Evolutionary conservation across 2,797 vertebrate genomes (phyloP).

Genomic region (Thunnus albacares): DNA sequence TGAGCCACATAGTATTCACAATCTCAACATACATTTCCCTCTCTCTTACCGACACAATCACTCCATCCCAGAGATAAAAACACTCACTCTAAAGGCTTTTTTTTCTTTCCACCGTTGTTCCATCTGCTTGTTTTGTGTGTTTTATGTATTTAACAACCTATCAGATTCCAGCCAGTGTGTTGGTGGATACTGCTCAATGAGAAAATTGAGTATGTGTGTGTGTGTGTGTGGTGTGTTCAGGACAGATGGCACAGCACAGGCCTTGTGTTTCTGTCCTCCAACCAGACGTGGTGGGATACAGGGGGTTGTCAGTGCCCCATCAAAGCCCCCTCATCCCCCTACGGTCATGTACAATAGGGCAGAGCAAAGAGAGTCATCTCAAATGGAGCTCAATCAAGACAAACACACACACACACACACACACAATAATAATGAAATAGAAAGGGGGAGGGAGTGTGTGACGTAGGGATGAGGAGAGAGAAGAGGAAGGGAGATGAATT

Average conservation of each 20-base stretch:
- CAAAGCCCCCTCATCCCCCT: slow-evolving; percentile 47
- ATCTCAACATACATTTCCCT: not conserved
- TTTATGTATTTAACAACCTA: slow-evolving; percentile 52
- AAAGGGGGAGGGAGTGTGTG: not conserved
- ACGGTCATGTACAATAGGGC: slow-evolving; percentile 37
- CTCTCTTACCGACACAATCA: slow-evolving; percentile 9
- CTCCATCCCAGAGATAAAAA: not conserved
- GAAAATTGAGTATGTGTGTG: slow-evolving; percentile 29
- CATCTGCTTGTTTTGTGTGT: slow-evolving; percentile 62
- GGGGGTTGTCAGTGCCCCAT: slow-evolving; percentile 62
- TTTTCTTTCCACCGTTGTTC: slow-evolving; percentile 43
- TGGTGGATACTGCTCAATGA: slow-evolving; percentile 42
- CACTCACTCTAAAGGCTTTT: slow-evolving; percentile 36
- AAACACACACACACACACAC: slow-evolving; percentile 20
- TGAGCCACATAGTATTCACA: slow-evolving; percentile 17
- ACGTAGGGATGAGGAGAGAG: slow-evolving; percentile 1
- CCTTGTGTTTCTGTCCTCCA: slow-evolving; percentile 59
- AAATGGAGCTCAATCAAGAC: slow-evolving; percentile 48
- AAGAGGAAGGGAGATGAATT: slow-evolving; percentile 36
- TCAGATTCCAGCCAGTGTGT: slow-evolving; percentile 43
- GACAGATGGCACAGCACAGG: slow-evolving; percentile 71
- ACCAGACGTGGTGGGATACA: slow-evolving; percentile 56
- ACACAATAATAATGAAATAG: slow-evolving; percentile 40
- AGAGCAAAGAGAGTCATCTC: slow-evolving; percentile 39
- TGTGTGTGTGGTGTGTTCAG: slow-evolving; percentile 29